Base-by-base conservation (phyloP, 1,140 invertebrate species). In the Cotesia chilonis region DNA sequence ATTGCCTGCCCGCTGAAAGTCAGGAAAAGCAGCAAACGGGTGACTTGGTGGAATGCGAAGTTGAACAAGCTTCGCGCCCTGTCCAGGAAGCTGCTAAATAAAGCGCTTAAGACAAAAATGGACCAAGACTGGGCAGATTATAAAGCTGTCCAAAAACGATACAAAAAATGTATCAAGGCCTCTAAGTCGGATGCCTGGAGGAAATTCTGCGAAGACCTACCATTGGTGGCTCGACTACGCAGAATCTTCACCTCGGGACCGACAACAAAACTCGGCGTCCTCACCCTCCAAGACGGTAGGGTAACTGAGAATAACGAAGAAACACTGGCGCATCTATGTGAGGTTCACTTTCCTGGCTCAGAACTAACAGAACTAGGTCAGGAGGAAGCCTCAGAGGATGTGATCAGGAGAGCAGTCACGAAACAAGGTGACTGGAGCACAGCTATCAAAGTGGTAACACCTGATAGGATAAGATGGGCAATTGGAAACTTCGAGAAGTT, bases 351-450 rank as follows among this genome's bases (percentile, higher is more conserved):
- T 6, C 57, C 28, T 60, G 17, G 28, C 38, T 41, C 38, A 3
- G 2, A 41, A 41, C 38, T 41, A 2, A 41, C 3, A 28, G 20
- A 28, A 28, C 20, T 28, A 3, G 38, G 1, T 1, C 38, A 41
- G 38, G 38, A 41, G 3, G 38, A 41, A 41, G 9, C 20, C 4
- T 41, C 54, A 14, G 12, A 55, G 54, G 12, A 28, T 2, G 54
- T 4, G 54, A 55, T 55, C 1, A 55, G 4, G 54, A 55, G 54
- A 6, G 6, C 54, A 5, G 17, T 55, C 54, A 55, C 54, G 1
- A 55, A 6, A 14, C 54, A 55, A 55, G 54, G 54, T 55, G 54
- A 55, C 54, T 55, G 54, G 54, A 55, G 54, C 6, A 55, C 54
- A 4, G 54, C 54, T 14, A 2, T 2, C 54, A 55, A 5, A 12